Evolutionary conservation across 2,113 vertebrate genomes (phyloP).

Genomic region (Cottus gobio): DNA sequence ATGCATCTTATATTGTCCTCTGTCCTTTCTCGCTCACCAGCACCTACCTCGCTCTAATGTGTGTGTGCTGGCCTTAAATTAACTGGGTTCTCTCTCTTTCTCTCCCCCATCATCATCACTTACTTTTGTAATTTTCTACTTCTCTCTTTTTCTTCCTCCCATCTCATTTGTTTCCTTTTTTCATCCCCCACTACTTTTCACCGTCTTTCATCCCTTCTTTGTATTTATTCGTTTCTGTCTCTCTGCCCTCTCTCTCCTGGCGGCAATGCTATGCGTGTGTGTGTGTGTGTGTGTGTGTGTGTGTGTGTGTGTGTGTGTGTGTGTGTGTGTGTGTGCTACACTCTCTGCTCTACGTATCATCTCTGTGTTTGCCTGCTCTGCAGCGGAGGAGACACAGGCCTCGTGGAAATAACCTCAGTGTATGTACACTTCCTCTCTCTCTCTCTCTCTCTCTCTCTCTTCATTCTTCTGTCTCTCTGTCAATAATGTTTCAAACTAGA

Average conservation of each 20-base stretch:
- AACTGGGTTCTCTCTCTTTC: conserved; percentile 50
- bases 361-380: conserved; percentile 78
- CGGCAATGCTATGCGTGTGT: conserved; percentile 44
- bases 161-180: neutral
- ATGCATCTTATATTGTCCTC: conserved; percentile 35
- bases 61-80: conserved; percentile 35
- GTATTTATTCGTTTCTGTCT: neutral
- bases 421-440: conserved; percentile 68
- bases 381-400: conserved; percentile 82
- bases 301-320: conserved; percentile 36
- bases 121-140: neutral
- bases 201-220: neutral
- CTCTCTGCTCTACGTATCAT: conserved; percentile 70
- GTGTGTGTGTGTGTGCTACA: conserved; percentile 43
- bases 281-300: conserved; percentile 35
- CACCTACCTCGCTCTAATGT: conserved; percentile 30
- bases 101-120: conserved; percentile 22
- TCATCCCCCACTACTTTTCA: neutral
- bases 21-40: conserved; percentile 32
- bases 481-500: conserved; percentile 26
- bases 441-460: neutral
- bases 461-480: neutral
- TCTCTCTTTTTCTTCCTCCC: neutral
- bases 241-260: conserved; percentile 32
- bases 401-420: conserved; percentile 81